These are phyloP conservation scores for Anagyrus pseudococci DNA, from an alignment of 2,888 invertebrate genomes.

Conservation along the genomic window DNA sequence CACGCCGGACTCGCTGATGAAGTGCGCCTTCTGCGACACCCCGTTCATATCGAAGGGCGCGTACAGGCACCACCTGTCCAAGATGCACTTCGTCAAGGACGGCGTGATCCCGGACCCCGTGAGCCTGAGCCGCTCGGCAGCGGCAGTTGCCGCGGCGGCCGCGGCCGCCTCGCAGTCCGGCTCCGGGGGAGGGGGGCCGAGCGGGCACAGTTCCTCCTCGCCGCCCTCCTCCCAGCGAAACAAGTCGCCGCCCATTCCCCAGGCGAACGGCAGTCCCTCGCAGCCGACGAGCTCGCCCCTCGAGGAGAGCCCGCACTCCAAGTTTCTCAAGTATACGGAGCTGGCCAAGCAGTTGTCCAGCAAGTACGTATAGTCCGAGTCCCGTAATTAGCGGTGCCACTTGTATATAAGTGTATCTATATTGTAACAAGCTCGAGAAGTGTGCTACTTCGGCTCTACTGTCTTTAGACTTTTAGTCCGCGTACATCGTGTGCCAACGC, in stretches of 20 bases:
- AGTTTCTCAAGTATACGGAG: slow-evolving; percentile 98
- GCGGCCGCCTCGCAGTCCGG: slow-evolving; percentile 62
- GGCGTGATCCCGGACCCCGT: slow-evolving; percentile 83
- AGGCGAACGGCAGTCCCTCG: slow-evolving; percentile 61
- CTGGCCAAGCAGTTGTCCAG: slow-evolving; percentile 97
- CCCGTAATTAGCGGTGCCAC: slow-evolving; percentile 62
- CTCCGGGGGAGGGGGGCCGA: slow-evolving; percentile 42
- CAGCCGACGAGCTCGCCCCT: slow-evolving; percentile 64
- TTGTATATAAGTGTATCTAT: slow-evolving; percentile 62
- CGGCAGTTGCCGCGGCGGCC: slow-evolving; percentile 64
- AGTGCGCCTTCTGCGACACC: slow-evolving; percentile 94
- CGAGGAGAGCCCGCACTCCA: slow-evolving; percentile 94
- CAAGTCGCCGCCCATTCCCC: slow-evolving; percentile 62
- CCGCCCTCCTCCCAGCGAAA: slow-evolving; percentile 66
- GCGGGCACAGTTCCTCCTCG: slow-evolving; percentile 54
- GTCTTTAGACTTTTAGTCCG: slow-evolving; percentile 42
- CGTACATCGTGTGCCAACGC: slow-evolving; percentile 43
- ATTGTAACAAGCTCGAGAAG: slow-evolving; percentile 51
- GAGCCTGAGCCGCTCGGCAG: slow-evolving; percentile 59
- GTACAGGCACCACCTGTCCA: slow-evolving; percentile 93
- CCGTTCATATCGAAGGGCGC: slow-evolving; percentile 97
- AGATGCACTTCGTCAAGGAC: slow-evolving; percentile 94
- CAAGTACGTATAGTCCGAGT: slow-evolving; percentile 84
- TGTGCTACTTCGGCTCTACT: slow-evolving; percentile 35
- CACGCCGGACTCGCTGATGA: slow-evolving; percentile 87